These are phyloP conservation scores for Cyclargus thomasi DNA, from an alignment of 1,140 invertebrate genomes.

Conservation along the genomic window DNA sequence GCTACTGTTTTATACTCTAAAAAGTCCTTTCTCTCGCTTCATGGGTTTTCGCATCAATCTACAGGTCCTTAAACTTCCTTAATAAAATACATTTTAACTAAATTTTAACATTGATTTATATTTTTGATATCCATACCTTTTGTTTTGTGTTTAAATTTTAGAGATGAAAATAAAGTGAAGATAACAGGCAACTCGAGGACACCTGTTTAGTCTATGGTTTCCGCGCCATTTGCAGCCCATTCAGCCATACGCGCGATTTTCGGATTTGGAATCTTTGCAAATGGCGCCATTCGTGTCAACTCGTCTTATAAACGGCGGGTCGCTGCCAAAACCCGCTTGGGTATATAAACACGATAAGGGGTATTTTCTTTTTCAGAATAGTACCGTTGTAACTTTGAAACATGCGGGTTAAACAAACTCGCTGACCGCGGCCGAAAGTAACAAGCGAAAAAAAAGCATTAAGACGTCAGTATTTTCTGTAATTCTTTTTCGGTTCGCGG, in stretches of 20 bases:
- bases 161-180: constrained; percentile 20
- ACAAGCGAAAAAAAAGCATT: constrained; percentile 34
- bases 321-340: constrained; percentile 20
- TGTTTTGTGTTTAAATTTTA: neutral
- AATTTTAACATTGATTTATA: too few species aligned
- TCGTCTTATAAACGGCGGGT: constrained; percentile 41
- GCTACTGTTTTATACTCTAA: too few species aligned
- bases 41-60: too few species aligned
- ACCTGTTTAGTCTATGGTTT: constrained; percentile 61
- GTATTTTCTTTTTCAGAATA: constrained; percentile 6
- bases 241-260: constrained; percentile 49
- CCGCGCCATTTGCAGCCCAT: constrained; percentile 52
- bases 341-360: constrained; percentile 13
- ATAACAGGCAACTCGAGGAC: constrained; percentile 29
- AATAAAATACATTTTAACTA: too few species aligned
- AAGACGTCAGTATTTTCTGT: constrained; percentile 28
- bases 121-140: neutral
- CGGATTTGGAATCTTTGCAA: constrained; percentile 50
- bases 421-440: constrained; percentile 31
- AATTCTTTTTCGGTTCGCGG: constrained; percentile 44
- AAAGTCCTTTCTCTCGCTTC: too few species aligned
- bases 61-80: too few species aligned
- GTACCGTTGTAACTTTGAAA: neutral
- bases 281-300: constrained; percentile 42
- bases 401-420: constrained; percentile 25